Conservation (phyloP, 2,797 vertebrate species). For the Mico argentatus region DNA sequence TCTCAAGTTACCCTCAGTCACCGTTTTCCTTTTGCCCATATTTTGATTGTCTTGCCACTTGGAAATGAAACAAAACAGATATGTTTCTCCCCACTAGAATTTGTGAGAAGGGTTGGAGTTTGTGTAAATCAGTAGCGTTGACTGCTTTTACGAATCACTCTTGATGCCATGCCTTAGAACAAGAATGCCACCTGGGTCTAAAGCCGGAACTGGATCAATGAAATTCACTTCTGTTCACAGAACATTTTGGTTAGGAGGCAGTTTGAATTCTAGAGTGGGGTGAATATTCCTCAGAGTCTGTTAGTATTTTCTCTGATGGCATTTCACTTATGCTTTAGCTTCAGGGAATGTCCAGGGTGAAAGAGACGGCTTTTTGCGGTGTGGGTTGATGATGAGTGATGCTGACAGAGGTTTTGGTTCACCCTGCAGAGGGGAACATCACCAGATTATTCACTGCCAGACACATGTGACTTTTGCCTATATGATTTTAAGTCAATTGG, state of each 20-base stretch:
- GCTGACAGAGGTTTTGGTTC: background rate
- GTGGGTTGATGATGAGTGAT: background rate
- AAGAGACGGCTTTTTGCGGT: background rate
- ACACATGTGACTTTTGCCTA: background rate
- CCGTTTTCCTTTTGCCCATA: background rate
- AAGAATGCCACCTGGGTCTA: background rate
- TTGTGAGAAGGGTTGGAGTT: background rate
- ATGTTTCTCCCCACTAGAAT: background rate
- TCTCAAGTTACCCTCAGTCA: background rate
- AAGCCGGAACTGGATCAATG: background rate
- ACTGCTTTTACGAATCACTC: background rate
- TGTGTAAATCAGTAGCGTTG: background rate
- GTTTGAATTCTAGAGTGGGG: background rate
- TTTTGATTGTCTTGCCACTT: background rate
- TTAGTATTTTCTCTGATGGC: background rate
- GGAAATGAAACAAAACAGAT: background rate
- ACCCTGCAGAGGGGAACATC: background rate
- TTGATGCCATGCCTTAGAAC: background rate
- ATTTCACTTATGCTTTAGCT: background rate
- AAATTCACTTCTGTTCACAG: background rate
- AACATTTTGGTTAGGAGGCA: background rate
- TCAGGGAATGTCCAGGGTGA: background rate
- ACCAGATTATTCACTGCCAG: background rate
- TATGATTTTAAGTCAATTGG: background rate
- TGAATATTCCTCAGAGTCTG: background rate